Evolutionary conservation across 2,113 vertebrate genomes (phyloP).

Genomic region (Prionailurus viverrinus): DNA sequence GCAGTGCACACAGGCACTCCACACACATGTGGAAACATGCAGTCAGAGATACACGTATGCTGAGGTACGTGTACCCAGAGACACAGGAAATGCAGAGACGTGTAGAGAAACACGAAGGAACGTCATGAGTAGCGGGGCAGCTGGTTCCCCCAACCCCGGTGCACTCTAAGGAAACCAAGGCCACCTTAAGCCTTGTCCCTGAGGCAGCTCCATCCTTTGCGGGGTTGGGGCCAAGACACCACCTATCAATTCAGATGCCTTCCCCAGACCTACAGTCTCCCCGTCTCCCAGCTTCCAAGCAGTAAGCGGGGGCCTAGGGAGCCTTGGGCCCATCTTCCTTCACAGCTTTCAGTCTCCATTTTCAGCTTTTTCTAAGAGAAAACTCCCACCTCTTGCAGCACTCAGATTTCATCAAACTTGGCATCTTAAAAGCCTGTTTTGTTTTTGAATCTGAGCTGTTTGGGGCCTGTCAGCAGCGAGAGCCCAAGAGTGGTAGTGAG

Average conservation of each 20-base stretch:
- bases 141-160: background rate
- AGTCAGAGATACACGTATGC: background rate
- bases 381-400: slow-evolving; percentile 85
- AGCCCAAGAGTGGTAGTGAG: slow-evolving; percentile 57
- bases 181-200: background rate
- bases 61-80: background rate
- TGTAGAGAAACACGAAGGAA: background rate
- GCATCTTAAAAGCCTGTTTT: slow-evolving; percentile 89
- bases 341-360: slow-evolving; percentile 82
- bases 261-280: background rate
- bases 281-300: slow-evolving; percentile 17
- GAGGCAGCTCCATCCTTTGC: background rate
- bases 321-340: slow-evolving; percentile 71
- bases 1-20: background rate
- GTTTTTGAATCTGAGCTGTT: slow-evolving; percentile 87
- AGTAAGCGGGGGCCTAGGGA: slow-evolving; percentile 33
- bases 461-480: slow-evolving; percentile 83
- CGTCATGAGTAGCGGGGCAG: background rate
- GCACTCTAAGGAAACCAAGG: background rate
- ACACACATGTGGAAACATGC: slow-evolving; percentile 3
- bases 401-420: slow-evolving; percentile 88
- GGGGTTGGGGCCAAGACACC: background rate
- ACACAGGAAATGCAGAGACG: background rate
- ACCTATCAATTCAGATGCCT: background rate
- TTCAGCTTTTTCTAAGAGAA: slow-evolving; percentile 85